Percentiles rank a stretch among this genome's conserved stretches.
Conservation (phyloP, 2,888 invertebrate species). For the Calephelis perditalis region DNA sequence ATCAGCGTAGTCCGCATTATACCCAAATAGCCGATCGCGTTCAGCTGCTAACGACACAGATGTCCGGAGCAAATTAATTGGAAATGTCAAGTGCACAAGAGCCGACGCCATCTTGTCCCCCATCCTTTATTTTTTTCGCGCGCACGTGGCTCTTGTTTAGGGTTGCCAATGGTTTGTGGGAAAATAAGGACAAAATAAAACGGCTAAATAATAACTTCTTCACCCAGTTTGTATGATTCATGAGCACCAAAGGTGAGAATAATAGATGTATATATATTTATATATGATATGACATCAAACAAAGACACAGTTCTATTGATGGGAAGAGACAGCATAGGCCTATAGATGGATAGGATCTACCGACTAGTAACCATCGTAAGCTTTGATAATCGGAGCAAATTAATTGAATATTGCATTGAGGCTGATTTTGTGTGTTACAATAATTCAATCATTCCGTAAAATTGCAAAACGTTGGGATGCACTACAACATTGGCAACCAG, state of each 20-base stretch:
- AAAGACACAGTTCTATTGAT: no score
- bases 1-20: slow-evolving; percentile 60
- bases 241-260: no score
- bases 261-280: no score
- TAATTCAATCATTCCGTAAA: not conserved
- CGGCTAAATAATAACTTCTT: no score
- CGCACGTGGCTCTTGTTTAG: slow-evolving; percentile 58
- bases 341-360: no score
- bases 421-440: no score
- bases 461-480: slow-evolving; percentile 1
- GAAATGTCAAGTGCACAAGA: slow-evolving; percentile 75
- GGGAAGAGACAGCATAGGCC: no score
- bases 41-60: slow-evolving; percentile 75
- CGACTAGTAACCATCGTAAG: no score
- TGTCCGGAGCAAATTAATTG: slow-evolving; percentile 76
- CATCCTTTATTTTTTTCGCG: slow-evolving; percentile 58
- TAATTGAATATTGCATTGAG: no score
- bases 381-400: no score
- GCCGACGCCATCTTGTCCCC: slow-evolving; percentile 63
- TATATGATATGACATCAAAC: no score
- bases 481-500: slow-evolving; percentile 54
- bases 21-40: slow-evolving; percentile 49
- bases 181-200: not conserved
- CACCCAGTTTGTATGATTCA: no score
- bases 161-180: not conserved